Evolutionary conservation across 35 echinoderm and acorn worm species (phyloP), one percentile per base, ranked within the genome.

Genomic region (Eucidaris tribuloides): DNA sequence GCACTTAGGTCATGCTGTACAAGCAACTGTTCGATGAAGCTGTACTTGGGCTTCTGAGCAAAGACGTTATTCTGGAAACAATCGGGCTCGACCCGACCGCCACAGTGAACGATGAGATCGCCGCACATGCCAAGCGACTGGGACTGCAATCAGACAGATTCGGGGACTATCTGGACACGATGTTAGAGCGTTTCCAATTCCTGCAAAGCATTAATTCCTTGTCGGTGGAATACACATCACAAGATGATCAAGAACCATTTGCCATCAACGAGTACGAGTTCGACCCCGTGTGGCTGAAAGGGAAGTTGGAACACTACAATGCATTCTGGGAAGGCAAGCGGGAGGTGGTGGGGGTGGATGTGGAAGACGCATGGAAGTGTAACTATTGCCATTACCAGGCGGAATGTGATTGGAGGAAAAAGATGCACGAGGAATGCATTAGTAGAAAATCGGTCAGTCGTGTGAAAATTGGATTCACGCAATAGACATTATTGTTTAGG

Each of bases 351-450:
- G 91, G 91, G 30, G 91, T 93, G 28, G 91, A 93, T 33, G 57
- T 93, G 5, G 91, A 93, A 24, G 91, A 93, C 23, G 91, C 85
- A 0, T 93, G 91, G 91, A 93, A 93, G 64, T 93, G 91, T 74
- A 68, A 89, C 36, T 65, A 17, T 15, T 93, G 91, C 58, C 20
- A 58, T 9, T 93, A 83, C 49, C 55, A 83, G 59, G 91, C 88
- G 2, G 82, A 19, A 0, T 93, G 91, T 79, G 70, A 83, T 7
- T 93, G 91, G 91, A 81, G 72, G 24, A 27, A 93, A 34, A 84
- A 80, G 57, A 88, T 77, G 81, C 65, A 65, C 25, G 43, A 88
- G 49, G 55, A 88, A 29, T 93, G 79, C 25, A 68, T 83, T 27
- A 59, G 46, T 14, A 79, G 24, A 74, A 93, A 93, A 23, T 88